phyloP scores from a whole-genome alignment of 1,140 invertebrate genomes.

The Centruroides sculpturatus region DNA sequence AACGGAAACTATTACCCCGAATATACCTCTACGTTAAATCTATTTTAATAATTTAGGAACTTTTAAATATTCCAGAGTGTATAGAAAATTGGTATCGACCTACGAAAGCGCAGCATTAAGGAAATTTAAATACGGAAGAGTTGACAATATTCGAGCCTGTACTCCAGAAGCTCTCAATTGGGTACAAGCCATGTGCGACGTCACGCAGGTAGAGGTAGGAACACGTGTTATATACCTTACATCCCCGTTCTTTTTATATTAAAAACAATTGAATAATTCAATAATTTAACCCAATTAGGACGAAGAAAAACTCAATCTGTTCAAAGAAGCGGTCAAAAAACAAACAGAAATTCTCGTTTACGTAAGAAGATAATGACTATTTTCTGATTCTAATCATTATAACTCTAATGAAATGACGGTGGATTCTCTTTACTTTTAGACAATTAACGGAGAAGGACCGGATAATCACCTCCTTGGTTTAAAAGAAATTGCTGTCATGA shows the following conservation, averaged over 20 bases:
- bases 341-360: conserved; percentile 79
- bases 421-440: conserved; percentile 41
- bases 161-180: conserved; percentile 78
- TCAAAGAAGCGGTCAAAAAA: conserved; percentile 70
- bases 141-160: conserved; percentile 91
- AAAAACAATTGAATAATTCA: too few species aligned
- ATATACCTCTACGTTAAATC: not conserved
- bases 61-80: conserved; percentile 45
- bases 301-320: conserved; percentile 50
- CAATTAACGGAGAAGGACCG: conserved; percentile 86
- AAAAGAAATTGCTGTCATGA: conserved; percentile 51
- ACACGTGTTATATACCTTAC: too few species aligned
- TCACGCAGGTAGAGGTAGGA: too few species aligned
- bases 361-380: conserved; percentile 24
- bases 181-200: conserved; percentile 62
- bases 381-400: too few species aligned
- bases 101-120: conserved; percentile 95
- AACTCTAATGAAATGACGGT: too few species aligned
- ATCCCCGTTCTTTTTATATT: too few species aligned
- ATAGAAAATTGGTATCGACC: conserved; percentile 78
- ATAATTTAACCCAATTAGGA: conserved; percentile 33
- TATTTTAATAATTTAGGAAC: conserved; percentile 7
- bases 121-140: conserved; percentile 74
- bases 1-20: not conserved
- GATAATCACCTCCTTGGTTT: conserved; percentile 91